Evolutionary conservation across 2,113 vertebrate genomes (phyloP), one percentile per base, ranked within the genome.

Genomic region (Hemichromis elongatus): DNA sequence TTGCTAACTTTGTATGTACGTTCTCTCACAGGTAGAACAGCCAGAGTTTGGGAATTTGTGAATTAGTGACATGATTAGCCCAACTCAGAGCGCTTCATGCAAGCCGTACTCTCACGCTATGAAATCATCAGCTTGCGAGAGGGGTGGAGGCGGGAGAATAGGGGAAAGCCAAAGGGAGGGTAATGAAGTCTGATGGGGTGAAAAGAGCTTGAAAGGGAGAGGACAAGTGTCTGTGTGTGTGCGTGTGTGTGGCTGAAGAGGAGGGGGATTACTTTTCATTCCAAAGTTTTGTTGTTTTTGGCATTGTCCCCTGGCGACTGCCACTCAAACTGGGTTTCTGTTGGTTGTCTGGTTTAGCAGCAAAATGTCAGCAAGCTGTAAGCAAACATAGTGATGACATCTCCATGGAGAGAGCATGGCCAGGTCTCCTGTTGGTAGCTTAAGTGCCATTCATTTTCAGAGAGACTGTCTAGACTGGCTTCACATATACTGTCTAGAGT

Each of bases 381-480:
- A 89, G 86, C 77, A 81, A 89, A 84, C 81, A 42, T 14, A 75
- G 66, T 56, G 85, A 86, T 82, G 82, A 63, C 81, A 91, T 88
- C 91, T 93, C 89, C 86, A 84, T 77, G 28, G 92, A 94, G 90
- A 90, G 85, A 90, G 88, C 85, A 89, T 42, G 77, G 89, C 78
- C 87, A 82, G 83, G 85, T 82, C 89, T 90, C 86, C 83, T 35
- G 14, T 84, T 73, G 73, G 77, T 59, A 77, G 68, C 82, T 92
- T 42, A 80, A 94, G 92, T 85, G 87, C 88, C 92, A 93, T 93
- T 95, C 88, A 92, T 79, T 86, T 90, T 83, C 80, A 90, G 40
- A 92, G 81, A 88, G 78, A 81, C 90, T 93, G 94, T 95, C 94
- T 95, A 95, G 94, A 95, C 94, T 82, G 66, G 61, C 84, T 93